phyloP scores from a whole-genome alignment of 2,113 vertebrate species.

The Antechinus stuartii region DNA sequence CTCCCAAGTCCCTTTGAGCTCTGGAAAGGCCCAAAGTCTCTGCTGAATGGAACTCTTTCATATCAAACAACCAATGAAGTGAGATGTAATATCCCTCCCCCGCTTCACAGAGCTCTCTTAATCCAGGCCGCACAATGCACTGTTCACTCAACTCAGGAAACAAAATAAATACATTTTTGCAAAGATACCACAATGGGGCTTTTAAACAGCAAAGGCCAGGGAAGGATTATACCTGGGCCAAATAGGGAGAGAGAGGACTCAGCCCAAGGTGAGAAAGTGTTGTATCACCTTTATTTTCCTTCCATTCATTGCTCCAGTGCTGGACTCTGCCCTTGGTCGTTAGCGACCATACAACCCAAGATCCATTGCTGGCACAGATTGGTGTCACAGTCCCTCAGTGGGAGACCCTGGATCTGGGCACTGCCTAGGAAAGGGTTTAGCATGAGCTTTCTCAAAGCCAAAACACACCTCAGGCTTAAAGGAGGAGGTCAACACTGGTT shows the following conservation, averaged over 20 bases:
- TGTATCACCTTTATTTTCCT: neutral
- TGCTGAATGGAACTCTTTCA: constrained; percentile 84
- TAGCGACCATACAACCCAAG: neutral
- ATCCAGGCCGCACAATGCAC: constrained; percentile 76
- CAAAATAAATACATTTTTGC: constrained; percentile 82
- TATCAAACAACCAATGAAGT: constrained; percentile 73
- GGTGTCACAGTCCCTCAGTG: neutral
- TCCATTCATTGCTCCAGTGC: neutral
- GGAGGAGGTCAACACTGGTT: neutral
- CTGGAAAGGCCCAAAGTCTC: constrained; percentile 41
- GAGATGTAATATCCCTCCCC: constrained; percentile 70
- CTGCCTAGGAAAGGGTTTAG: neutral
- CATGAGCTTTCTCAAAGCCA: neutral
- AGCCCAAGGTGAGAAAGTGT: neutral
- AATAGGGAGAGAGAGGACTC: neutral
- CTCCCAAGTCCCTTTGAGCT: neutral
- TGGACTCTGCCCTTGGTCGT: neutral
- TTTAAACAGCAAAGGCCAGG: constrained; percentile 70
- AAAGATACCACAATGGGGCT: constrained; percentile 79
- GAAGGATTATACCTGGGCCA: neutral
- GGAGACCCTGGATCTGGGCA: neutral
- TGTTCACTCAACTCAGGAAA: constrained; percentile 83
- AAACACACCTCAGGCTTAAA: neutral
- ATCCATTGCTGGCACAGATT: neutral
- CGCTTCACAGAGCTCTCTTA: constrained; percentile 80